phyloP scores from a whole-genome alignment of 2,113 vertebrate species.

The Leucopsar rothschildi region DNA sequence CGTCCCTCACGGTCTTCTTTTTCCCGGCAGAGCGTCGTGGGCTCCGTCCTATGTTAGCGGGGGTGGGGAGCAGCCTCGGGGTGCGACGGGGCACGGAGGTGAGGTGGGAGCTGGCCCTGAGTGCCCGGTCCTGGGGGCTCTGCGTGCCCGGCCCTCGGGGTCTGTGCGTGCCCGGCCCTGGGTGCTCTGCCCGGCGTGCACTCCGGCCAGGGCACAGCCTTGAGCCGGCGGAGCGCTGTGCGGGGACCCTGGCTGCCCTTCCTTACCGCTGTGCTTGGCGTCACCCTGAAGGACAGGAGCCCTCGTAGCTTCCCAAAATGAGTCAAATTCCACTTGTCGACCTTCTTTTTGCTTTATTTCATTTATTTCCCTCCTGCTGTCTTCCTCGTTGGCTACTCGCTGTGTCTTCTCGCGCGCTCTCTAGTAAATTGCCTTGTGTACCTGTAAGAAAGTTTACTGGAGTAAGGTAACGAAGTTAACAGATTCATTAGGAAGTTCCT shows the following conservation, averaged over 20 bases:
- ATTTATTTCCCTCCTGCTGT: rapidly evolving
- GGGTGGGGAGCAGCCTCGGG: not conserved
- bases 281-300: rapidly evolving
- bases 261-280: not conserved
- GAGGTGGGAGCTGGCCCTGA: not conserved
- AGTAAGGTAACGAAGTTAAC: not conserved
- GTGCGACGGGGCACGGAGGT: not conserved
- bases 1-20: not conserved
- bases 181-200: rapidly evolving
- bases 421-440: not conserved
- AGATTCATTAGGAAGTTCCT: constrained; percentile 19
- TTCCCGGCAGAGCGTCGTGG: not conserved
- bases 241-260: not conserved
- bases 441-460: not conserved
- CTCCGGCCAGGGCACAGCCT: too few species aligned
- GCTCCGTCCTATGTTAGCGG: not conserved
- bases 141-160: too few species aligned
- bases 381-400: not conserved
- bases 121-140: too few species aligned
- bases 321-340: not conserved
- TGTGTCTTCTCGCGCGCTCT: not conserved
- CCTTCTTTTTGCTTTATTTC: not conserved
- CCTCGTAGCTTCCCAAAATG: rapidly evolving
- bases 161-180: too few species aligned
- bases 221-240: not conserved